A percentile compares a stretch with the other conserved stretches of the same genome.
phyloP scores from a whole-genome alignment of 2,113 vertebrate genomes.

The Crypturellus undulatus region DNA sequence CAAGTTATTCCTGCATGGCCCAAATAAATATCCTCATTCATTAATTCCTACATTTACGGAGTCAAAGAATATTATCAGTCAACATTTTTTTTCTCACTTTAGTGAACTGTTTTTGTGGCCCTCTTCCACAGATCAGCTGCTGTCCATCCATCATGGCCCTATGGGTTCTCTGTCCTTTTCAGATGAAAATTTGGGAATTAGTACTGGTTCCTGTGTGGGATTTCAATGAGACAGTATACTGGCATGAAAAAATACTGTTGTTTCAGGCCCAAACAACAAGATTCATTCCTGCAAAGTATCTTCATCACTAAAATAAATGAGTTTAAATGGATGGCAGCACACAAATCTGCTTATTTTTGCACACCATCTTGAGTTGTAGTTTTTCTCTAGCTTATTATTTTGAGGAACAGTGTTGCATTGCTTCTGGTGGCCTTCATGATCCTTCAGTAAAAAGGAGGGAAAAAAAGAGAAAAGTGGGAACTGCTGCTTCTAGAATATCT shows the following conservation, averaged over 20 bases:
- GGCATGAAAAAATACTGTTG: not conserved
- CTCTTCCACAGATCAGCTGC: not conserved
- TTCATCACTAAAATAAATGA: not conserved
- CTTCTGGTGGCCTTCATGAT: not conserved
- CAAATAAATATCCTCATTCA: not conserved
- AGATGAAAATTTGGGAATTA: not conserved
- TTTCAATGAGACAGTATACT: not conserved
- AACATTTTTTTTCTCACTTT: not conserved
- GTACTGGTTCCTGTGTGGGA: rapidly evolving
- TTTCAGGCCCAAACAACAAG: not conserved
- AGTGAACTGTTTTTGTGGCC: not conserved
- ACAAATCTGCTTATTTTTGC: not conserved
- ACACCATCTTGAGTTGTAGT: not conserved
- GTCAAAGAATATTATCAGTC: not conserved
- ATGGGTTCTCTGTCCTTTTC: rapidly evolving
- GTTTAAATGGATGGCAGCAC: not conserved
- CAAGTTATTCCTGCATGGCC: rapidly evolving
- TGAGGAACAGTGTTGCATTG: not conserved
- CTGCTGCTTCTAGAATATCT: not conserved
- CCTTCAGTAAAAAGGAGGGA: not conserved
- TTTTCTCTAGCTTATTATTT: not conserved
- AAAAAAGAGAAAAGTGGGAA: not conserved
- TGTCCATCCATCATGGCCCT: rapidly evolving
- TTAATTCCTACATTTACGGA: not conserved
- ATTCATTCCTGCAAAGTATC: not conserved